Evolutionary conservation across 2,113 vertebrate genomes (phyloP), one percentile per base, ranked within the genome.

Genomic region (Barbus barbus): DNA sequence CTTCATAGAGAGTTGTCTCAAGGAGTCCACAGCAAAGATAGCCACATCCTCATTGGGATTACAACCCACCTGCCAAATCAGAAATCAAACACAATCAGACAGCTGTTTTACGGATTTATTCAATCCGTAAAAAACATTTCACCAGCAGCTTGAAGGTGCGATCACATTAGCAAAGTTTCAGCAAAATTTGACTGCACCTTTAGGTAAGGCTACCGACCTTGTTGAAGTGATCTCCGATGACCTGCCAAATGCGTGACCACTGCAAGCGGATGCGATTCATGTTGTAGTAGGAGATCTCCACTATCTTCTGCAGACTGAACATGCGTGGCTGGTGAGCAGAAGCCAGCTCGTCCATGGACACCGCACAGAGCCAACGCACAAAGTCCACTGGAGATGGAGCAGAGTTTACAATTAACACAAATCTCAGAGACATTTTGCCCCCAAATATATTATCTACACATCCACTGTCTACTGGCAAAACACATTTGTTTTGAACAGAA

Each of bases 261-360:
- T 99, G 98, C 75, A 99, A 94, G 51, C 98, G 89, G 87, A 99
- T 99, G 72, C 98, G 96, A 91, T 97, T 98, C 98, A 99, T 99
- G 94, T 99, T 99, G 93, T 99, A 99, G 75, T 99, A 99, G 0
- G 98, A 99, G 72, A 99, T 99, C 88, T 99, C 98, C 90, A 99
- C 98, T 0, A 99, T 99, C 94, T 99, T 99, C 91, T 99, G 98
- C 89, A 99, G 90, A 88, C 97, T 99, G 94, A 99, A 99, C 98
- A 99, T 99, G 83, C 98, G 95, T 0, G 98, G 96, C 83, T 99
- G 97, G 90, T 98, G 98, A 0, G 96, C 92, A 0, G 97, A 98
- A 14, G 97, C 97, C 93, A 99, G 92, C 90, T 99, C 98, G 0
- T 99, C 98, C 97, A 99, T 98, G 76, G 98, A 99, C 53, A 99